Base-by-base conservation (phyloP, 1,140 invertebrate genomes). In the Eumeta japonica region DNA sequence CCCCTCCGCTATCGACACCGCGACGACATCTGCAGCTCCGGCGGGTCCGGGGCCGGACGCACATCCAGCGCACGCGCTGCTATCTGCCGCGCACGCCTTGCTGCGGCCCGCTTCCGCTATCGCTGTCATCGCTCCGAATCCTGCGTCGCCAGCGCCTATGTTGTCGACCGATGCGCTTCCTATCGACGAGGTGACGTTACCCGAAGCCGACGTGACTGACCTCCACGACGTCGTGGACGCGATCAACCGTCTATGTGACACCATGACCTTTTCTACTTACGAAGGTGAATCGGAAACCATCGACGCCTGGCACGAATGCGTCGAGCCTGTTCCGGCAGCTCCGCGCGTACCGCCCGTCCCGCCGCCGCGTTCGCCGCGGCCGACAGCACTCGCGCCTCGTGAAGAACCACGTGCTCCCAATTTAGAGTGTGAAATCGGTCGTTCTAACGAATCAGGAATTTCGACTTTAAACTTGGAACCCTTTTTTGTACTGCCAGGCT, bases 171-270 rank as follows among this genome's bases (percentile, higher is more conserved):
- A 30, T 30, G 5, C 28, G 28, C 13, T 68, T 5, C 68, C 67
- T 19, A 67, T 70, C n/a, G 68, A 73, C 3, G 50, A 57, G 10
- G 41, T 53, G 32, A 41, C 50, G 10, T 53, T 68, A 49, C 59
- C 61, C 5, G 20, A 48, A 0, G 62, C 62, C 1, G 65, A 64
- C 43, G 65, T 75, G 41, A 67, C 65, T 54, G 66, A 75, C 13
- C 54, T 77, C 10, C 44, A 61, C n/a, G 75, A 77, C 42, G 75
- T 77, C 3, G 67, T 75, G 41, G 75, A 77, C 46, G 75, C 75
- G 3, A 75, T 77, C 38, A 75, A 77, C 42, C 58, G 58, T 37
- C 55, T 77, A 4, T 77, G 75, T 52, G 72, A 75, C 9, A 75
- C 63, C 1, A 77, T 77, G 72, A 74, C 67, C 37, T 61, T 56